phyloP scores from a whole-genome alignment of 2,113 vertebrate genomes.

The Aramus guarauna region DNA sequence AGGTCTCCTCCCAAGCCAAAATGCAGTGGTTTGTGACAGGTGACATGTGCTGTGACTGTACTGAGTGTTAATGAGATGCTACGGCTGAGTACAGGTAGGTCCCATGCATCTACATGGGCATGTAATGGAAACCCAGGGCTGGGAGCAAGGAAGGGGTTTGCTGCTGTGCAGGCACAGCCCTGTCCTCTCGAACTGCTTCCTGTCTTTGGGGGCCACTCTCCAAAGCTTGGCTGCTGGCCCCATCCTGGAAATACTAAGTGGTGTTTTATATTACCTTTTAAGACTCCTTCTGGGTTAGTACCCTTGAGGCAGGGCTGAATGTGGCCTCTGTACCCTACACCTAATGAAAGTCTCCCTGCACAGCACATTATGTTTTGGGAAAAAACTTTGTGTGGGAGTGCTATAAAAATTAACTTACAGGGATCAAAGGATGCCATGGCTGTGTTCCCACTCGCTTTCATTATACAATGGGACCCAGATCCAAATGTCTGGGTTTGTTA shows the following conservation, averaged over 20 bases:
- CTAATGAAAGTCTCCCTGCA: not conserved
- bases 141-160: not conserved
- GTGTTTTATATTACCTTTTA: not conserved
- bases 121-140: not conserved
- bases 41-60: not conserved
- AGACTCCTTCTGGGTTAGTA: not conserved
- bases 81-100: not conserved
- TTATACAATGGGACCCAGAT: not conserved
- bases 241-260: not conserved
- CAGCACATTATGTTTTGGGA: not conserved
- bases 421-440: not conserved
- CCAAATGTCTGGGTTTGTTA: not conserved
- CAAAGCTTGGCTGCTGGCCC: not conserved
- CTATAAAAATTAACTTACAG: not conserved
- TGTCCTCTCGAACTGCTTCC: not conserved
- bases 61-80: not conserved
- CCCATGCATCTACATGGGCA: not conserved
- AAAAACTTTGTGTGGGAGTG: not conserved
- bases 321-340: too few species aligned
- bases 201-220: not conserved
- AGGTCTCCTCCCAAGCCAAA: not conserved
- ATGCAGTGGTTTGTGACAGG: not conserved
- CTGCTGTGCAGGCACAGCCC: not conserved
- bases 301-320: not conserved
- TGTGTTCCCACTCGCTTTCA: not conserved